phyloP scores from a whole-genome alignment of 1,140 invertebrate genomes.

The Heliconius eleuchia region DNA sequence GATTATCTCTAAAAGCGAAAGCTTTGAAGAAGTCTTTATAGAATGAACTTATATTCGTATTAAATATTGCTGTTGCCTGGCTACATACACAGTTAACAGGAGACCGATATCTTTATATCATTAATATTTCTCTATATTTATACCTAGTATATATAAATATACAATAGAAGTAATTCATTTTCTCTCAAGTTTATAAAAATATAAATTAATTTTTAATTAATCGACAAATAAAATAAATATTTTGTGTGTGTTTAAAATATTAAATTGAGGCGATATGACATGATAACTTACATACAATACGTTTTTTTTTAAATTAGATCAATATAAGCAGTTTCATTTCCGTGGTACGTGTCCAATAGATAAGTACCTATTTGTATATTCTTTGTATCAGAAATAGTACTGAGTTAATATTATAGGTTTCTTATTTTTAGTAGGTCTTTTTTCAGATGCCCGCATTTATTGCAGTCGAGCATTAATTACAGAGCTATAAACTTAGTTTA shows the following conservation, averaged over 20 bases:
- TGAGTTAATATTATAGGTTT: conserved; percentile 15
- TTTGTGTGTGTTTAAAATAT: too few species aligned
- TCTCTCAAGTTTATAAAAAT: too few species aligned
- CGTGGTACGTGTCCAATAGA: too few species aligned
- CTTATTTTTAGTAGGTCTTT: conserved; percentile 14
- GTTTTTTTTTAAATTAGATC: too few species aligned
- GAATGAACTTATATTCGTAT: conserved; percentile 19
- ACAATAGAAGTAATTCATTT: background rate
- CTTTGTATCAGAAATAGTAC: conserved; percentile 17
- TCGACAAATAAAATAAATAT: too few species aligned
- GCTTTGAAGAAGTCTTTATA: conserved; percentile 31
- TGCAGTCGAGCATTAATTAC: conserved; percentile 34
- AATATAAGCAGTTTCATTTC: too few species aligned
- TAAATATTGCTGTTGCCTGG: conserved; percentile 20
- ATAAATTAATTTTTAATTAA: too few species aligned
- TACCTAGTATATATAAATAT: background rate
- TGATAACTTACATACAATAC: too few species aligned
- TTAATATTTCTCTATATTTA: background rate
- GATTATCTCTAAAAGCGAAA: conserved; percentile 32
- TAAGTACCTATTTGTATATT: too few species aligned
- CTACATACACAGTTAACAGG: conserved; percentile 17
- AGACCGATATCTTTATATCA: background rate
- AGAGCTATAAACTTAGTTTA: conserved; percentile 31
- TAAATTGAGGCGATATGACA: too few species aligned
- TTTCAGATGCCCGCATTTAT: conserved; percentile 29